phyloP scores from a whole-genome alignment of 1,140 invertebrate species.

The Carposina sasakii region DNA sequence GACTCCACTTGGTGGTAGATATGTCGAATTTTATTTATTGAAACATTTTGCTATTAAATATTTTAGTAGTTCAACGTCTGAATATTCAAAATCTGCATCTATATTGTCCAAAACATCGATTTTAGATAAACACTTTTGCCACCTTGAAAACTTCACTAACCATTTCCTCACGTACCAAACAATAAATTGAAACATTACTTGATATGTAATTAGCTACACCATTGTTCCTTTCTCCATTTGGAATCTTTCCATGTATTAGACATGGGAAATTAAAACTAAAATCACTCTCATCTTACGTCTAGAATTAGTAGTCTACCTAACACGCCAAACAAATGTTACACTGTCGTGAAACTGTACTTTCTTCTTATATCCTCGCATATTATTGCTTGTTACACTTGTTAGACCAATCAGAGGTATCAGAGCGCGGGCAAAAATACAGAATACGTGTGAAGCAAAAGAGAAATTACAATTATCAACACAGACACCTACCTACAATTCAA shows the following conservation, averaged over 20 bases:
- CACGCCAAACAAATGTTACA: conserved; percentile 39
- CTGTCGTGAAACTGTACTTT: conserved; percentile 10
- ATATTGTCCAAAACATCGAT: no score
- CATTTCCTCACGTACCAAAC: conserved; percentile 32
- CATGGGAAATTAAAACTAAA: conserved; percentile 54
- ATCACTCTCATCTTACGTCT: conserved; percentile 63
- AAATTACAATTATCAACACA: no score
- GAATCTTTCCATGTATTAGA: conserved; percentile 67
- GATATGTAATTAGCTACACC: conserved; percentile 69
- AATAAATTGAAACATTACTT: conserved; percentile 60
- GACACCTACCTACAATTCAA: no score
- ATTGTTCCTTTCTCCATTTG: conserved; percentile 51
- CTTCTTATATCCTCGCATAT: background rate
- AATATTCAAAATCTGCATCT: conserved; percentile 49
- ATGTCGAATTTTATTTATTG: conserved; percentile 46
- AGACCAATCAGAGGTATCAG: no score
- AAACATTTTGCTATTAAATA: conserved; percentile 66
- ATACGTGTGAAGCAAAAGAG: no score
- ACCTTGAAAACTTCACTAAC: conserved; percentile 48
- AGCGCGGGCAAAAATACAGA: no score
- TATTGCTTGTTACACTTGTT: no score
- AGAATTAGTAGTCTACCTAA: conserved; percentile 52
- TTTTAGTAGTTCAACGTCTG: conserved; percentile 53
- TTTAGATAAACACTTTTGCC: no score
- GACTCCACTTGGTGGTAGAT: conserved; percentile 66